phyloP scores from a whole-genome alignment of 2,888 invertebrate species.

The Heterodera filipjevi region DNA sequence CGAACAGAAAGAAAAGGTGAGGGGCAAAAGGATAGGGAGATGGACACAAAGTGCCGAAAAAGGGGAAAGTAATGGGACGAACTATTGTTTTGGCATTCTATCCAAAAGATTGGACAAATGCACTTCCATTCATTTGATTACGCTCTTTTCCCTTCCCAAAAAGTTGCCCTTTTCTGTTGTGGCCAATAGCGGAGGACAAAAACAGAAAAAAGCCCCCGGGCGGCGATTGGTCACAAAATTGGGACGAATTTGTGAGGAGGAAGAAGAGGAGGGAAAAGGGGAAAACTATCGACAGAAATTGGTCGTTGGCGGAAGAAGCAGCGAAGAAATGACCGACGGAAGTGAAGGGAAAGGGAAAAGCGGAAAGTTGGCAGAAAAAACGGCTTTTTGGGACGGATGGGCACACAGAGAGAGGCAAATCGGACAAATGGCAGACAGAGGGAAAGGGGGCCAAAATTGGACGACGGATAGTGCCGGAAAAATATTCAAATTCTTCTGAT shows the following conservation, averaged over 20 bases:
- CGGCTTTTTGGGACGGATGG: not conserved
- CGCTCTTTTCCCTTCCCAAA: no score
- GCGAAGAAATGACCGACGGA: not conserved
- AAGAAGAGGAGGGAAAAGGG: not conserved
- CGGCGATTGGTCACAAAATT: not conserved
- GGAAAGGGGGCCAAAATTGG: not conserved
- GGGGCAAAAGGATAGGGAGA: no score
- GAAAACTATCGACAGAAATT: not conserved
- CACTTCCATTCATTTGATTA: no score
- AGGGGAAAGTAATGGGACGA: no score
- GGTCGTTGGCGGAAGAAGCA: not conserved
- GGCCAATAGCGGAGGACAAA: not conserved
- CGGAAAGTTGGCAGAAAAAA: not conserved
- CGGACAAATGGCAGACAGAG: not conserved
- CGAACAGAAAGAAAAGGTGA: not conserved
- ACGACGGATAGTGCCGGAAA: not conserved
- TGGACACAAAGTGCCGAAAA: no score
- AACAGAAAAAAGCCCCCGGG: not conserved
- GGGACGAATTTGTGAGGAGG: not conserved
- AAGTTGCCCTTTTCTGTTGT: not conserved
- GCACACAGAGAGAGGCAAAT: not conserved
- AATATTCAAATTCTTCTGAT: not conserved
- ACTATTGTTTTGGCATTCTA: no score
- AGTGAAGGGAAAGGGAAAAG: not conserved
- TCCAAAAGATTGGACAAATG: no score